Evolutionary conservation across 1,140 invertebrate species (phyloP).

Genomic region (Meloidogyne hapla): DNA sequence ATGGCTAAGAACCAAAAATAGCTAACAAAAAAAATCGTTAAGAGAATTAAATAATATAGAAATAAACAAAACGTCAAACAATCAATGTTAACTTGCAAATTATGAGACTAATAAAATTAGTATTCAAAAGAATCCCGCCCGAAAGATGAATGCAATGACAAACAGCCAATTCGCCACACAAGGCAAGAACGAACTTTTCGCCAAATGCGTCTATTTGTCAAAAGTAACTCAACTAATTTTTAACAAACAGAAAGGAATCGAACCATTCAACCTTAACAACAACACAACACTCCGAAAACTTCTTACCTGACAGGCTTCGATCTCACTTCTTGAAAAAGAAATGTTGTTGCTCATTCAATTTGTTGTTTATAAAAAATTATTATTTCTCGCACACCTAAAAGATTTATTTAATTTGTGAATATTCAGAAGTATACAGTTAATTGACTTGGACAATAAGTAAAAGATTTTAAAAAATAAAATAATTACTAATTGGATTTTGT

Average conservation of each 20-base stretch:
- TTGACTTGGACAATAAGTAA: conserved; percentile 22
- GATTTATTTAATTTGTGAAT: conserved; percentile 24
- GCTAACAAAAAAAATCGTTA: too few species aligned
- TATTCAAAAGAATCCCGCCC: too few species aligned
- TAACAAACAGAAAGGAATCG: not conserved
- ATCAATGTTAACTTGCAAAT: too few species aligned
- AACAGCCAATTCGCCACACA: not conserved
- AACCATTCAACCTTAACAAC: not conserved
- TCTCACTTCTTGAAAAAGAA: conserved; percentile 35
- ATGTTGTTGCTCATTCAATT: not conserved
- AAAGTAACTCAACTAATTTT: not conserved
- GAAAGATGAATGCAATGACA: too few species aligned
- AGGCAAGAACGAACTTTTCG: not conserved
- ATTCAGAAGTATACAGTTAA: conserved; percentile 19
- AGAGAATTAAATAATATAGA: too few species aligned
- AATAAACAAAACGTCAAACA: too few species aligned
- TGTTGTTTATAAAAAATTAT: too few species aligned
- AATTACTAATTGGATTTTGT: conserved; percentile 22
- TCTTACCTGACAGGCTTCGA: conserved; percentile 48
- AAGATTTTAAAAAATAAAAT: conserved; percentile 6
- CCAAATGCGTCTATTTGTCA: not conserved
- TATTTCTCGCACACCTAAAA: conserved; percentile 35
- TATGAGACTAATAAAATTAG: too few species aligned
- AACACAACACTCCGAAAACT: not conserved
- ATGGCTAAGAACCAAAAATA: not conserved